Evolutionary conservation across 2,888 invertebrate species (phyloP).

Genomic region (Athalia rosae): DNA sequence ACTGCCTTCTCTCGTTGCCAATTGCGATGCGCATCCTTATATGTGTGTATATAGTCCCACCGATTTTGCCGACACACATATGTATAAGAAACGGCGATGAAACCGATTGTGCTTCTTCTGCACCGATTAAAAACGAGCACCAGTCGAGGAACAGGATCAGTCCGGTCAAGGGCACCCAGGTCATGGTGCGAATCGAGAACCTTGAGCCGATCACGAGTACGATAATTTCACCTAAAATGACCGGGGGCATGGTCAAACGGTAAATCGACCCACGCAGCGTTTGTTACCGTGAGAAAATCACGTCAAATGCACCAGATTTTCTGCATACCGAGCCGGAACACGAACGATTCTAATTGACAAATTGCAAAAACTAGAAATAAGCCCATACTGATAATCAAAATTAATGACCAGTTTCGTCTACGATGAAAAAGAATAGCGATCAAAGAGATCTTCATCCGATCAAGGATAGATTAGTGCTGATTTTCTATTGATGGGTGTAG

Average conservation of each 20-base stretch:
- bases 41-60: neutral
- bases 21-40: neutral
- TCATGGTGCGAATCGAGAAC: constrained; percentile 32
- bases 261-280: constrained; percentile 16
- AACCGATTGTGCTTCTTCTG: neutral
- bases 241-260: constrained; percentile 32
- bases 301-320: neutral
- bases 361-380: neutral
- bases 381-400: neutral
- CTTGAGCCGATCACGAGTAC: constrained; percentile 31
- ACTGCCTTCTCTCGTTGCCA: neutral
- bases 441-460: no score
- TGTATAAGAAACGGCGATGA: neutral
- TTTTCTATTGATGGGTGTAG: no score
- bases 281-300: constrained; percentile 21
- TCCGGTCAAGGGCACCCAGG: constrained; percentile 35
- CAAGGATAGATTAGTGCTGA: no score
- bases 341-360: neutral
- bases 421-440: no score
- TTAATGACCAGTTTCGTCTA: no score
- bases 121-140: constrained; percentile 4
- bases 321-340: neutral
- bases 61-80: neutral
- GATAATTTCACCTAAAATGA: constrained; percentile 41
- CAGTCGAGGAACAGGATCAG: constrained; percentile 20